A percentile compares a stretch with the other conserved stretches of the same genome.
phyloP scores from a whole-genome alignment of 2,888 invertebrate species.

The Ophion obscuratus region DNA sequence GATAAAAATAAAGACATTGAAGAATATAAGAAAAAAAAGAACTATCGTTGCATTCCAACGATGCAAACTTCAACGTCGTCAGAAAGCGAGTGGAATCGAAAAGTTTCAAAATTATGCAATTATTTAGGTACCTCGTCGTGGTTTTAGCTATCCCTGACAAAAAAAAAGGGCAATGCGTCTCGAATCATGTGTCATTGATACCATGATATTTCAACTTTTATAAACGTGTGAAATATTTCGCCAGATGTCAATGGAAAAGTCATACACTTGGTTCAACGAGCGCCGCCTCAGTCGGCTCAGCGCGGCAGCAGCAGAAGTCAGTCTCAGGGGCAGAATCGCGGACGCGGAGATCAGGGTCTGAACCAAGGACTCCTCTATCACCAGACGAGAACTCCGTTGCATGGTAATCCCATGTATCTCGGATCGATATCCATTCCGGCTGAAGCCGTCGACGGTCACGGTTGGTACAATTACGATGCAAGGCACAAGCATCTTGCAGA shows the following conservation, averaged over 20 bases:
- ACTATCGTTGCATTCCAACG: no score
- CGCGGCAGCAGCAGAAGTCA: conserved; percentile 13
- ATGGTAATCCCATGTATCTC: conserved; percentile 86
- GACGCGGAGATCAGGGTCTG: conserved; percentile 19
- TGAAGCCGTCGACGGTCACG: conserved; percentile 80
- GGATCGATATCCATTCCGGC: conserved; percentile 87
- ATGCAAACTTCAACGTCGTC: no score
- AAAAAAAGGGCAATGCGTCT: no score
- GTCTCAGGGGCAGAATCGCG: conserved; percentile 3
- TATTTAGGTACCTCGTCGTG: no score
- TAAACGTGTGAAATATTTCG: not conserved
- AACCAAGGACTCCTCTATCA: conserved; percentile 41
- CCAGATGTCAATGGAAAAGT: conserved; percentile 96
- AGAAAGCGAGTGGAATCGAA: no score
- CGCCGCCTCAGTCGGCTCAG: conserved; percentile 85
- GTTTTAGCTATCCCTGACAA: no score
- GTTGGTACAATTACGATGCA: conserved; percentile 61
- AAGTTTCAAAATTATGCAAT: no score
- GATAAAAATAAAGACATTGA: no score
- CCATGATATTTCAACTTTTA: no score
- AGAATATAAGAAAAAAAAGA: no score
- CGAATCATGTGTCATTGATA: no score
- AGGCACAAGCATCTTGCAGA: not conserved
- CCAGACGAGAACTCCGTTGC: conserved; percentile 73
- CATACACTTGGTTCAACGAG: conserved; percentile 94